Percentiles rank a stretch among this genome's conserved stretches.
Evolutionary conservation across 2,888 invertebrate genomes (phyloP).

Genomic region (Drosophila multiciliata): DNA sequence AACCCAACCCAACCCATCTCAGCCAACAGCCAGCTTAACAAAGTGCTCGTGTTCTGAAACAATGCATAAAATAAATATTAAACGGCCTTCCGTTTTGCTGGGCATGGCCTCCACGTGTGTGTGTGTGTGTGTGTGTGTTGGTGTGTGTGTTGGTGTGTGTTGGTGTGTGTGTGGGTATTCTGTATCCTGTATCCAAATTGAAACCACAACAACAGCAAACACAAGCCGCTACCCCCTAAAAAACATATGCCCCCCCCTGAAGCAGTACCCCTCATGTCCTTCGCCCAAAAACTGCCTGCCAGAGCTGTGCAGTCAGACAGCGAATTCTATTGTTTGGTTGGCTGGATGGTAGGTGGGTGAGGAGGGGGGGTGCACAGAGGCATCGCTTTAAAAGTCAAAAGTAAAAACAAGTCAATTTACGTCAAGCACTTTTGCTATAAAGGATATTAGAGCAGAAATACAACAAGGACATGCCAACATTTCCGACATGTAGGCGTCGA

Average conservation of each 20-base stretch:
- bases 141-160: neutral
- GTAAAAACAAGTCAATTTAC: conserved; percentile 81
- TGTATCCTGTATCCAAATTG: conserved; percentile 75
- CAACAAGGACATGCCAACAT: conserved; percentile 81
- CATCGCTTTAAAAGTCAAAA: conserved; percentile 79
- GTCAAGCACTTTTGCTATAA: conserved; percentile 82
- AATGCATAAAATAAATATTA: conserved; percentile 78
- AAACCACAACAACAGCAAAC: conserved; percentile 76
- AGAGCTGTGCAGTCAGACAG: conserved; percentile 24
- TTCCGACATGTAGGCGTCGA: conserved; percentile 81
- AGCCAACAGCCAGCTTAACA: conserved; percentile 40
- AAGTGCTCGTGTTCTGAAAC: conserved; percentile 48
- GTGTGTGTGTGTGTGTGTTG: conserved; percentile 3
- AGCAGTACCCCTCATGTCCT: neutral
- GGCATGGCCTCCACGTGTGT: conserved; percentile 37
- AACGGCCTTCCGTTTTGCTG: conserved; percentile 71
- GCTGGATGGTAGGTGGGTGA: neutral
- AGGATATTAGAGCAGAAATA: conserved; percentile 81
- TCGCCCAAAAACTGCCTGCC: neutral
- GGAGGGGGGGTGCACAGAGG: neutral
- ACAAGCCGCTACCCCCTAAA: conserved; percentile 11
- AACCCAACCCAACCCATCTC: too few species aligned
- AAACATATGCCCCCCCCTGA: conserved; percentile 1
- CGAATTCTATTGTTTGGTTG: conserved; percentile 20
- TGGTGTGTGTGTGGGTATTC: conserved; percentile 19